These are phyloP conservation scores for Brachionus sp. DNA, from an alignment of 1,140 invertebrate species.

Conservation along the genomic window DNA sequence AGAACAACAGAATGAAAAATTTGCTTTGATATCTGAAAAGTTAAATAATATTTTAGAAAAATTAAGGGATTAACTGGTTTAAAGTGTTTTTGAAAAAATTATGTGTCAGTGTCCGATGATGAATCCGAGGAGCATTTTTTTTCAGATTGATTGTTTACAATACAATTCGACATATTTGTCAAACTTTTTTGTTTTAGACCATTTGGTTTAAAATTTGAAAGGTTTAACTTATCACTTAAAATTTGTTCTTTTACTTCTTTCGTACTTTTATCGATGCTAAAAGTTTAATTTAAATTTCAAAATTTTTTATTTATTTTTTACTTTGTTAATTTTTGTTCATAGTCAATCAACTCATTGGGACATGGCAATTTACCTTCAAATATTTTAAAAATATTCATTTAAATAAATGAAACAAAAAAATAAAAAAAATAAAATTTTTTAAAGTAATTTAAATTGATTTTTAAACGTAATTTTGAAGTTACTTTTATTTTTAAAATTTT, in stretches of 20 bases:
- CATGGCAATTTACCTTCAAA: neutral
- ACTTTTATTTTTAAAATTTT: too few species aligned
- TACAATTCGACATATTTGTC: neutral
- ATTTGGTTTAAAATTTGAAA: neutral
- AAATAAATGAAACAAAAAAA: neutral
- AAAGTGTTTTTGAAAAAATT: neutral
- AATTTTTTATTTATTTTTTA: neutral
- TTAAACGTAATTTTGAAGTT: too few species aligned
- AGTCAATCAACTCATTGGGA: neutral
- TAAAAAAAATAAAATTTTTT: too few species aligned
- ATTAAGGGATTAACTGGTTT: neutral
- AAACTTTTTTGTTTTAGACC: neutral
- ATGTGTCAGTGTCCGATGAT: constrained; percentile 25
- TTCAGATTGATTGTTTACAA: neutral
- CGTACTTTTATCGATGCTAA: neutral
- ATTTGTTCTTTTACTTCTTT: constrained; percentile 1
- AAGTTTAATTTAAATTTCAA: neutral
- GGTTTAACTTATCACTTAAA: neutral
- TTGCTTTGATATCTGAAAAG: neutral
- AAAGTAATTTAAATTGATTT: too few species aligned
- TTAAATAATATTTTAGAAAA: neutral
- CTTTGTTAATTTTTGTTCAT: neutral
- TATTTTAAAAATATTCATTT: neutral
- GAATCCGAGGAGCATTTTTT: neutral
- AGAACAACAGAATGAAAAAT: constrained; percentile 19